Base-by-base conservation (phyloP, 2,888 invertebrate genomes). In the Cactoblastis cactorum region DNA sequence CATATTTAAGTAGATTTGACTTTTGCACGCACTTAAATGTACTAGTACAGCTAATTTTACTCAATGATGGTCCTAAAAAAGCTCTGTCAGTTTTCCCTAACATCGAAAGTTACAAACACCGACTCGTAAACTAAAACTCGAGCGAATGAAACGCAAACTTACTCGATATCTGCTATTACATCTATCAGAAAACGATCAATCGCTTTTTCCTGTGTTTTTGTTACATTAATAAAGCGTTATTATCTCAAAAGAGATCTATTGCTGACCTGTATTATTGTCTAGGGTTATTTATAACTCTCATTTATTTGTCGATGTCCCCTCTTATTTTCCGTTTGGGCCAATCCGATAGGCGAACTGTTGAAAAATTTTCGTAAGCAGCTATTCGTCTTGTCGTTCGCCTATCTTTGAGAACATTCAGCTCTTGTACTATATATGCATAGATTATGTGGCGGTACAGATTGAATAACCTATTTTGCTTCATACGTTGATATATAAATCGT, bases 211-310 rank as follows among this genome's bases (percentile, higher is more conserved):
- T 71, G 77, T 86, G 85, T 86, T 87, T 84, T 88, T 83, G 77
- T 71, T 73, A 78, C 87, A 88, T 87, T 84, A 84, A 86, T 88
- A 87, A 83, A 77, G 80, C 75, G 69, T 74, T 77, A 71, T 80
- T 84, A 88, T 89, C 88, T 83, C 59, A 69, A 72, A 71, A 75
- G 77, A 79, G 81, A 89, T 89, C 89, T 89, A 87, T 83, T 83
- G 89, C 89, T 89, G 89, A 89, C 87, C 89, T 88, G 89, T 88
- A 87, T 88, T 89, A 88, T 89, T 88, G 87, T 88, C 88, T 87
- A 86, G 81, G 77, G 87, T 85, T 86, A 89, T 89, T 89, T 89
- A 89, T 80, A 74, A 72, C 84, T 71, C 67, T 88, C 88, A 88
- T 88, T 88, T 88, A 87, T 89, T 82, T 83, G 80, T 77, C 77